phyloP scores from a whole-genome alignment of 2,797 vertebrate species.

The Sebastes steindachneri region DNA sequence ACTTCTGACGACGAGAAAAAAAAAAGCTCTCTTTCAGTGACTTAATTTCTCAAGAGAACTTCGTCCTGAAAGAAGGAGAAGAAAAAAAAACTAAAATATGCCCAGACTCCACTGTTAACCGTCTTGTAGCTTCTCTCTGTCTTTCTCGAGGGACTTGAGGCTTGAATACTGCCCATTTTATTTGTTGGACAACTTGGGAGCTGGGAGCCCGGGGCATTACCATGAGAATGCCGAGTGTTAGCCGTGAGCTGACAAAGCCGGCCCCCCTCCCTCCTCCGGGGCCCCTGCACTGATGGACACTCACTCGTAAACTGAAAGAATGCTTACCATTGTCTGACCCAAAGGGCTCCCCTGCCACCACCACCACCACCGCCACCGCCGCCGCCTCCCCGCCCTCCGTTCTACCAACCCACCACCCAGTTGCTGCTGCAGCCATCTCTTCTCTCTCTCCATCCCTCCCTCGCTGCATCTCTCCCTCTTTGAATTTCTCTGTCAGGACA shows the following conservation, averaged over 20 bases:
- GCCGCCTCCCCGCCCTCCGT: constrained; percentile 71
- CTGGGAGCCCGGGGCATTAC: constrained; percentile 92
- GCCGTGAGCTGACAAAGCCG: constrained; percentile 95
- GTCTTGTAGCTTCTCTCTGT: constrained; percentile 80
- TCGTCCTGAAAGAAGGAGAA: constrained; percentile 32
- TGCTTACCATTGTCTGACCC: constrained; percentile 90
- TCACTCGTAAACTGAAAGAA: constrained; percentile 97
- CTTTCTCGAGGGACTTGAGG: constrained; percentile 81
- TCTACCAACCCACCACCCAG: constrained; percentile 83
- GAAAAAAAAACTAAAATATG: constrained; percentile 58
- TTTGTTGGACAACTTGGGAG: constrained; percentile 96
- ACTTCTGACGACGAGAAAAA: constrained; percentile 50
- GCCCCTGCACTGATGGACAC: constrained; percentile 95
- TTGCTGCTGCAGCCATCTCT: constrained; percentile 74
- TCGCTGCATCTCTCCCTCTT: constrained; percentile 67
- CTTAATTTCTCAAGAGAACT: constrained; percentile 76
- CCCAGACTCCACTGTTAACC: constrained; percentile 78
- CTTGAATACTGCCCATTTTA: constrained; percentile 96
- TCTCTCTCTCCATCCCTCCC: constrained; percentile 62
- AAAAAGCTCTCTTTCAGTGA: constrained; percentile 64
- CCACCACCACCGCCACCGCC: constrained; percentile 71
- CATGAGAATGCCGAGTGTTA: constrained; percentile 93
- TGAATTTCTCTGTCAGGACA: constrained; percentile 71
- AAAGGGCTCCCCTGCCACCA: constrained; percentile 84
- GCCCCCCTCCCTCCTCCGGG: constrained; percentile 83